Evolutionary conservation across 2,113 vertebrate species (phyloP), one percentile per base, ranked within the genome.

Genomic region (Pycnonotus jocosus): DNA sequence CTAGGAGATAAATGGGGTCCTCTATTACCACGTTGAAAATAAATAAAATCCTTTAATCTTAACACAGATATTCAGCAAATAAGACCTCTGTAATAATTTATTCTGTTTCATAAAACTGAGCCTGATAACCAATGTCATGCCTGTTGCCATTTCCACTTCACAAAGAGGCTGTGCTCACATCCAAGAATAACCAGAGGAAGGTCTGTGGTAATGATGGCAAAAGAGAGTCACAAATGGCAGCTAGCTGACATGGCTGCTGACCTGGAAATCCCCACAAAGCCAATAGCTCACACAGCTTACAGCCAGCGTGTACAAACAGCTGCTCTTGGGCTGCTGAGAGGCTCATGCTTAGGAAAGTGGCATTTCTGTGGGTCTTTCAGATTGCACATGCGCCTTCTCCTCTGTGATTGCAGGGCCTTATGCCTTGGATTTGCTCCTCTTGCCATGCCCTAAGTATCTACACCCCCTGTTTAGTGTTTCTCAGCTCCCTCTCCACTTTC

Each of bases 231-330:
- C 0, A 1, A 68, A 33, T 10, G 38, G n/a, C 54, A 78, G n/a
- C 54, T 73, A 60, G 3, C 50, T 86, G 62, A 56, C 7, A 12
- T 22, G 0, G 1, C 31, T 65, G 10, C 64, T 81, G 53, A 13
- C 10, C 21, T 78, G 77, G 30, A 57, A 71, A 61, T 53, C 31
- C 12, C 11, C 7, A 6, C 25, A n/a, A 64, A 70, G 15, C 27
- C 35, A 18, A 40, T 4, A 56, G 53, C 25, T 87, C 35, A 37
- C 44, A 31, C 2, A 40, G 57, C 30, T 90, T 28, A 61, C 64
- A 37, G 58, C 37, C 16, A 53, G 33, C 66, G 33, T 0, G 1
- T 45, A 42, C 1, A 10, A 78, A 37, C 1, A 3, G 47, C 37
- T 81, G 68, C 27, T 77, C 16, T 48, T 2, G 1, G 40, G 23